phyloP scores from a whole-genome alignment of 2,888 invertebrate genomes.

The Tribolium freemani region DNA sequence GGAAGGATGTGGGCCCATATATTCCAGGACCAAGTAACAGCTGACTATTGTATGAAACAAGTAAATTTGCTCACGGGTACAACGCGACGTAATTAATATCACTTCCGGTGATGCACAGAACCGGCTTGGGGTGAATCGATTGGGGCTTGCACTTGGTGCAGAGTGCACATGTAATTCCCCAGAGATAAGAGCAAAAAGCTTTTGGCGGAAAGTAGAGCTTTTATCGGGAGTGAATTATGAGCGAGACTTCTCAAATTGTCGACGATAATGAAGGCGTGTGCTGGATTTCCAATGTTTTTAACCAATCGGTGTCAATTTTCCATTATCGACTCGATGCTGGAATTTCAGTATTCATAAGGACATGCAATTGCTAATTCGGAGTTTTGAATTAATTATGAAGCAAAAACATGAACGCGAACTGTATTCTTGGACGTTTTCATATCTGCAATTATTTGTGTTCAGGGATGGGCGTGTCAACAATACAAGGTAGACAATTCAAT shows the following conservation, averaged over 20 bases:
- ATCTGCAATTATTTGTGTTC: neutral
- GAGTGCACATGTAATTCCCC: constrained; percentile 23
- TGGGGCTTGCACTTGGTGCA: neutral
- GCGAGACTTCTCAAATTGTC: neutral
- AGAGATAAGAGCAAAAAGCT: constrained; percentile 33
- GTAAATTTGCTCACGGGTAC: constrained; percentile 40
- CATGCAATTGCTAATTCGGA: neutral
- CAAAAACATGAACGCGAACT: neutral
- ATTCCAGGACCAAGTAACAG: constrained; percentile 52
- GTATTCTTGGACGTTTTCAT: neutral
- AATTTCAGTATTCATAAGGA: neutral
- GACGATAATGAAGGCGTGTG: neutral
- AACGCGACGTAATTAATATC: constrained; percentile 17
- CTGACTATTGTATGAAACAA: constrained; percentile 50
- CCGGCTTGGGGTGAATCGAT: constrained; percentile 6
- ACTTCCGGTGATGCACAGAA: constrained; percentile 11
- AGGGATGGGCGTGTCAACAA: too few species aligned
- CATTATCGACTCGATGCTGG: constrained; percentile 2
- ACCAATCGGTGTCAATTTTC: constrained; percentile 10
- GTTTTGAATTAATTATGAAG: neutral
- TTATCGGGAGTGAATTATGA: constrained; percentile 16
- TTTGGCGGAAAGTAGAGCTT: constrained; percentile 18
- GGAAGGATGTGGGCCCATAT: constrained; percentile 53
- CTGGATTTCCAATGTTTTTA: neutral
- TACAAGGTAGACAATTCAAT: too few species aligned